phyloP scores from a whole-genome alignment of 1,140 invertebrate genomes.

The Pseudomyrmex concolor region DNA sequence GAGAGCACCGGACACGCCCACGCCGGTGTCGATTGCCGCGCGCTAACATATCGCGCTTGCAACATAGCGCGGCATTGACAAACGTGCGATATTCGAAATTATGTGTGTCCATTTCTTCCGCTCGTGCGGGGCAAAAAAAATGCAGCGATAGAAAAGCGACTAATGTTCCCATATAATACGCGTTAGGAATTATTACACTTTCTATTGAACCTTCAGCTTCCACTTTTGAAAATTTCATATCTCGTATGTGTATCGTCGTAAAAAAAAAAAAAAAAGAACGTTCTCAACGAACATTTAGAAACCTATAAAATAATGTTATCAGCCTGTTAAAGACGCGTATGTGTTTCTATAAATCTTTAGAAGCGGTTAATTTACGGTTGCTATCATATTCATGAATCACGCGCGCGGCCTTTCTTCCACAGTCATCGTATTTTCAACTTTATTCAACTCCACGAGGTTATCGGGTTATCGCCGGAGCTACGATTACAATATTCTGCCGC shows the following conservation, averaged over 20 bases:
- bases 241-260: too few relatives aligned
- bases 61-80: neutral
- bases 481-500: neutral
- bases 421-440: neutral
- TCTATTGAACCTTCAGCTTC: constrained; percentile 17
- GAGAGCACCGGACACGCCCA: constrained; percentile 46
- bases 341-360: constrained; percentile 5
- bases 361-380: neutral
- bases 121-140: too few relatives aligned
- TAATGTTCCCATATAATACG: constrained; percentile 11
- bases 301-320: constrained; percentile 8
- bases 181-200: constrained; percentile 24
- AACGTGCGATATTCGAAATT: too few relatives aligned
- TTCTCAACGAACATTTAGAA: constrained; percentile 13
- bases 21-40: constrained; percentile 12
- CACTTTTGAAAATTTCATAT: neutral
- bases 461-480: neutral
- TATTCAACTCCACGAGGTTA: neutral
- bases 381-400: neutral
- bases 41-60: neutral
- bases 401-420: neutral
- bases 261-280: too few relatives aligned
- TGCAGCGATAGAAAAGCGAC: neutral
- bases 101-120: too few relatives aligned
- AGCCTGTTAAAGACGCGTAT: neutral